Evolutionary conservation across 1,140 invertebrate genomes (phyloP), one percentile per base, ranked within the genome.

Genomic region (Drosophila eugracilis): DNA sequence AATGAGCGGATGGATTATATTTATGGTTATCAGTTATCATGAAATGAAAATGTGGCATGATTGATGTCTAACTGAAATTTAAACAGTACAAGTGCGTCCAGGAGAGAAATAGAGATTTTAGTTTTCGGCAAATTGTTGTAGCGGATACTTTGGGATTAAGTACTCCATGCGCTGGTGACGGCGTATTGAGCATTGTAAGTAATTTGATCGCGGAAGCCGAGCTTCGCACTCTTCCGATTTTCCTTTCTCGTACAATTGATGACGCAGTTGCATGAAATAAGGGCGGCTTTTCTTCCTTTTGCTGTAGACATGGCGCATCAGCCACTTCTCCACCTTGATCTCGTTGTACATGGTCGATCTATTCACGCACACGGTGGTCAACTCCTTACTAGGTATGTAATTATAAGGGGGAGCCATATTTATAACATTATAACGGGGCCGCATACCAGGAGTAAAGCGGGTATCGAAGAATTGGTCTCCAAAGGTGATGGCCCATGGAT

Each of bases 91-190:
- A 5, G 19, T 21, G 12, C 12, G 39, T 21, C 12, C 5, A 7
- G 22, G 19, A 21, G 12, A 21, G 10, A 22, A 0, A 1, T 37
- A 12, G 21, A 4, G 5, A 14, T 4, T 7, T 6, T 26, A 45
- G 42, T 45, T 45, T 3, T 7, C 6, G 3, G 42, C 42, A 7
- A 45, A 22, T 10, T 78, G 70, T 2, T 59, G 52, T 5, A 22
- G 5, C 5, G 78, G 62, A 65, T 83, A 83, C 2, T 60, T 24
- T 7, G 79, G 75, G 0, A 83, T 14, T 1, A 24, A 37, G 4
- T 17, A 34, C 28, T 83, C 78, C 62, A 83, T 49, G 3, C 74
- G 58, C 14, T 75, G 69, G 30, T 83, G 48, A 6, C 79, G 79
- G 0, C 39, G 39, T 1, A 83, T 3, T 0, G 74, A 42, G 17